Conservation (phyloP, 2,888 invertebrate species). For the Microctonus aethiopoides region DNA sequence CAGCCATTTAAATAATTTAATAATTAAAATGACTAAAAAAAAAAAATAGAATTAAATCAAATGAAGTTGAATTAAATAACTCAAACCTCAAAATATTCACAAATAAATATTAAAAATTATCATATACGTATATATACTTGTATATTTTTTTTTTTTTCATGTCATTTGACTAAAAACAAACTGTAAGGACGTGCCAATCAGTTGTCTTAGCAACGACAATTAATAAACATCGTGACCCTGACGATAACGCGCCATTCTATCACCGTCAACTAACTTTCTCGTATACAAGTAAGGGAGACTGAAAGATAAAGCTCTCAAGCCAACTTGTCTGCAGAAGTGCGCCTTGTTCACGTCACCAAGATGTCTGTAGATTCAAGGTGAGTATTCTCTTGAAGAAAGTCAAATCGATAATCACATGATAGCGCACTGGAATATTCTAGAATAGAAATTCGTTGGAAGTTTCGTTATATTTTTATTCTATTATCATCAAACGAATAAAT, state of each 20-base stretch:
- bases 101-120: too few species aligned
- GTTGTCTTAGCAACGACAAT: not conserved
- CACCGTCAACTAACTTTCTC: not conserved
- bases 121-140: not conserved
- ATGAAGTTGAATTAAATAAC: not conserved
- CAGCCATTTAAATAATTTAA: slow-evolving; percentile 5
- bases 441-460: not conserved
- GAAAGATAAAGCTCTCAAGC: slow-evolving; percentile 1
- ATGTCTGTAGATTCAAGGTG: slow-evolving; percentile 42
- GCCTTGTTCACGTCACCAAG: not conserved
- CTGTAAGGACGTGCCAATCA: not conserved
- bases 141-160: not conserved
- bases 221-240: slow-evolving; percentile 6
- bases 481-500: not conserved
- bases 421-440: slow-evolving; percentile 1
- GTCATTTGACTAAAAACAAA: slow-evolving; percentile 19
- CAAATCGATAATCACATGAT: slow-evolving; percentile 26
- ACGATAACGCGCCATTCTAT: not conserved
- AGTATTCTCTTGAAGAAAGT: slow-evolving; percentile 22
- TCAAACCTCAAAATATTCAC: not conserved
- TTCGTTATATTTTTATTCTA: not conserved
- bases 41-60: not conserved
- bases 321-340: not conserved
- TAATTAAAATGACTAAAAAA: not conserved
- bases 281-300: not conserved